These are phyloP conservation scores for Platyscapa corneri DNA, from an alignment of 1,140 invertebrate genomes.

Conservation along the genomic window DNA sequence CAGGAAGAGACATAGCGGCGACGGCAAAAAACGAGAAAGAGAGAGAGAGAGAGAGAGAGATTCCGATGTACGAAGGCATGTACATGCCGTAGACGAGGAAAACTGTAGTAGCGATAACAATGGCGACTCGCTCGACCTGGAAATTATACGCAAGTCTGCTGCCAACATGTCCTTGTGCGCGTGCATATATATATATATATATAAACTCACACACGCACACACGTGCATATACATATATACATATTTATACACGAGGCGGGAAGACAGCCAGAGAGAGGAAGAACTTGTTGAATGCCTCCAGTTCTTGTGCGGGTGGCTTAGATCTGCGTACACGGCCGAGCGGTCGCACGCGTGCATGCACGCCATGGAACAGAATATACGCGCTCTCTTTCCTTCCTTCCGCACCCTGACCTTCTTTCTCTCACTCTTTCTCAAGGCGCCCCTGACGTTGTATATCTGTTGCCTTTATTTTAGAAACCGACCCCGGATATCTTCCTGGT, in stretches of 20 bases:
- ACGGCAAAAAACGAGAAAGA: neutral
- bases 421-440: neutral
- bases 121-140: conserved; percentile 11
- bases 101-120: too few species aligned
- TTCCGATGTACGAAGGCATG: neutral
- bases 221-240: too few species aligned
- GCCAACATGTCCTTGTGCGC: neutral
- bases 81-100: neutral
- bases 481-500: conserved; percentile 26
- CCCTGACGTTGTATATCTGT: neutral
- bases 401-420: conserved; percentile 42
- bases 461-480: conserved; percentile 27
- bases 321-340: too few species aligned
- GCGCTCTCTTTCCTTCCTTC: neutral
- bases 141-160: neutral
- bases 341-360: neutral
- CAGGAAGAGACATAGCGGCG: neutral
- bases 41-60: neutral
- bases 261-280: neutral
- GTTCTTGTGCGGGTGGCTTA: neutral
- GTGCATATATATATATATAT: neutral
- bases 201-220: too few species aligned
- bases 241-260: too few species aligned
- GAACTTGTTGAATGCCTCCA: conserved; percentile 43
- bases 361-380: neutral